Conservation (phyloP, 2,888 invertebrate species). For the Cordilura impudica region DNA sequence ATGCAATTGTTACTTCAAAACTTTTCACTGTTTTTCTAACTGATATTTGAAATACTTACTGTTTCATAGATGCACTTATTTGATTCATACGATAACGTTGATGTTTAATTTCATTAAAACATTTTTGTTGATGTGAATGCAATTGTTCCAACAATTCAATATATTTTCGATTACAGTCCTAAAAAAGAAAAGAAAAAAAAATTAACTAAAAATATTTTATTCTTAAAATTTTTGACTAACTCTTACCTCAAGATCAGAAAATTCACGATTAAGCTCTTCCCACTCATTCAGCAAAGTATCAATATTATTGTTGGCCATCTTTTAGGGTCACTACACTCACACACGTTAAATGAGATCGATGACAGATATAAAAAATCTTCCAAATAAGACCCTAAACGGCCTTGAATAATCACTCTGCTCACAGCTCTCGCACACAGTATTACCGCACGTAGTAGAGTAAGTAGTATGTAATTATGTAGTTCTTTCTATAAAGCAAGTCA, state of each 20-base stretch:
- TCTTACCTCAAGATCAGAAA: constrained; percentile 88
- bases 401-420: not conserved
- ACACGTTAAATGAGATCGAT: not conserved
- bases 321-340: not conserved
- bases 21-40: too few species aligned
- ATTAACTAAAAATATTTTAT: not conserved
- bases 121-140: constrained; percentile 89
- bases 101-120: constrained; percentile 92
- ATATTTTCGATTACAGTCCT: constrained; percentile 86
- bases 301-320: constrained; percentile 76
- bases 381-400: not conserved
- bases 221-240: constrained; percentile 57
- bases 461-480: not conserved
- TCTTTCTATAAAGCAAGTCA: not conserved
- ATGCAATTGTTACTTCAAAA: too few species aligned
- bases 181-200: constrained; percentile 29
- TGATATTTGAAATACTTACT: too few species aligned
- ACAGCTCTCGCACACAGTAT: not conserved
- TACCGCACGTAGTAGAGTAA: too few species aligned
- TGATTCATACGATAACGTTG: constrained; percentile 93
- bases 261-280: constrained; percentile 88
- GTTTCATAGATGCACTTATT: constrained; percentile 87
- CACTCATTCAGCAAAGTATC: constrained; percentile 84
- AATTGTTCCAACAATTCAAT: constrained; percentile 91
- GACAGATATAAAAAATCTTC: not conserved